Evolutionary conservation across 2,888 invertebrate species (phyloP), one percentile per base, ranked within the genome.

Genomic region (Subacronicta megacephala): DNA sequence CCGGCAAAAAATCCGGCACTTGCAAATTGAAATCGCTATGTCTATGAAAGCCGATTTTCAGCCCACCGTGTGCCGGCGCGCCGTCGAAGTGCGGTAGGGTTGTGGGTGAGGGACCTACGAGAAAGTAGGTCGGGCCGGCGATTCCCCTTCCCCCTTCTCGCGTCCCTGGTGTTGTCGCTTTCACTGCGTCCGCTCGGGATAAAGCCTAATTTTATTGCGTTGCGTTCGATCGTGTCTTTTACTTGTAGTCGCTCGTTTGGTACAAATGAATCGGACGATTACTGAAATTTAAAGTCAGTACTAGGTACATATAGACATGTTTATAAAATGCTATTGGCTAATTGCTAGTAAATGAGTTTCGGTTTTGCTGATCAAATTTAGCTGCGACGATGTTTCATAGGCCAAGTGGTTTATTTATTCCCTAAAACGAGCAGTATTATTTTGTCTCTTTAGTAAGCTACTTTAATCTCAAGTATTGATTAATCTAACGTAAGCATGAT

Each of bases 141-240:
- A 70, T 78, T 74, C 77, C 77, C 70, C 66, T 16, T n/a, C 10
- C 43, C 35, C 71, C 66, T 13, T 74, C 62, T 58, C 66, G 65
- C 42, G 78, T 46, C 49, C 79, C 80, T 77, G 65, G 75, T 80
- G 84, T 85, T 85, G 89, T 86, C 88, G 88, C 90, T 89, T 90
- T 90, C 90, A 85, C 83, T 88, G 82, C 83, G 84, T 82, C 82
- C 82, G 83, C 67, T 75, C 76, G 89, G 87, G 86, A 90, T 89
- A 86, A 87, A 90, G 83, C 86, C 89, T 90, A 93, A 92, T 92
- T 90, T 92, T 90, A 92, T 92, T 90, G 87, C 87, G 85, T 83
- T 78, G 77, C 72, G 81, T 88, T 90, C 89, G 87, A 90, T 90
- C 87, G 84, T 81, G 83, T 84, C 83, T 85, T 81, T 82, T 83